Evolutionary conservation across 2,888 invertebrate species (phyloP).

Genomic region (Trissoscelio sp.): DNA sequence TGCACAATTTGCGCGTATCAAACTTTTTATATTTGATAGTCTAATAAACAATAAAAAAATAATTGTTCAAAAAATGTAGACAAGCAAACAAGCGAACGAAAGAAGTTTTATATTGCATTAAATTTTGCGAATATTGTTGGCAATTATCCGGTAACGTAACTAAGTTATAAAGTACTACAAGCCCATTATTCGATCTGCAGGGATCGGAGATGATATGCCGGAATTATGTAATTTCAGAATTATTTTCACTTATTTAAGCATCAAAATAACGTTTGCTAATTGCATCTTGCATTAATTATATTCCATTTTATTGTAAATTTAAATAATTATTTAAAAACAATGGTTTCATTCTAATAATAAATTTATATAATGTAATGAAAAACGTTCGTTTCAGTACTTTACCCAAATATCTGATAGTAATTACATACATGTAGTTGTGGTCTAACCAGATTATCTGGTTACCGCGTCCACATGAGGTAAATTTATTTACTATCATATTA

Average conservation of each 20-base stretch:
- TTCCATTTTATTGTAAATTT: not conserved
- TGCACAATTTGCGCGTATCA: no score
- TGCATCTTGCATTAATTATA: not conserved
- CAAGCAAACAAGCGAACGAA: no score
- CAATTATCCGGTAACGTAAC: not conserved
- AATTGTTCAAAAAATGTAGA: no score
- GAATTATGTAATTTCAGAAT: not conserved
- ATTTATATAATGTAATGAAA: not conserved
- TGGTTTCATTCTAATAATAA: no score
- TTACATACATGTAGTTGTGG: slow-evolving; percentile 1
- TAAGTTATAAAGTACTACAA: not conserved
- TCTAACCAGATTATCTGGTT: slow-evolving; percentile 13
- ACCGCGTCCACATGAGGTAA: slow-evolving; percentile 7
- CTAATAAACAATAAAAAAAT: no score
- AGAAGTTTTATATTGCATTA: not conserved
- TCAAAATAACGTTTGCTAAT: not conserved
- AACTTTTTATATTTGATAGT: no score
- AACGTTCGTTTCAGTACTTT: not conserved
- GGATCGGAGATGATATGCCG: not conserved
- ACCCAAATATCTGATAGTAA: slow-evolving; percentile 6
- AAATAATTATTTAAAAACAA: no score
- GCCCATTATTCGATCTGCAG: not conserved
- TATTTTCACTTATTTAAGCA: not conserved
- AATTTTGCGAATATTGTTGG: not conserved
- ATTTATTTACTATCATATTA: slow-evolving; percentile 10